These are phyloP conservation scores for Drosophila sechellia DNA, from an alignment of 1,140 invertebrate species.

Conservation along the genomic window DNA sequence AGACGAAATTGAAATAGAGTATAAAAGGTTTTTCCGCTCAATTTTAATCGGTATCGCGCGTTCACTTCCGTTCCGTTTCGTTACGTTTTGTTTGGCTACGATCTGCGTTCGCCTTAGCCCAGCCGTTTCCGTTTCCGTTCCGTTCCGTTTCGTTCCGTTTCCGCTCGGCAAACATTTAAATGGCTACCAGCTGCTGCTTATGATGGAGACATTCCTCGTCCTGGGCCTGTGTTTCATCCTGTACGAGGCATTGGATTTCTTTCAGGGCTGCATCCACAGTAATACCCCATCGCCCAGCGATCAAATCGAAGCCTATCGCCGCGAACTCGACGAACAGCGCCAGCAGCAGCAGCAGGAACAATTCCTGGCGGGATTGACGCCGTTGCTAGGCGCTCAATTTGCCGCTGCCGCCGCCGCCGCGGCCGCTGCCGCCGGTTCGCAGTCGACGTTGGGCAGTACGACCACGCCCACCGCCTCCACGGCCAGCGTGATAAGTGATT, in stretches of 20 bases:
- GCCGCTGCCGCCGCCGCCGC: conserved; percentile 70
- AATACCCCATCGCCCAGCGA: conserved; percentile 74
- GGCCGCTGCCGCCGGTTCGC: conserved; percentile 67
- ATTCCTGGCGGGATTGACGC: conserved; percentile 77
- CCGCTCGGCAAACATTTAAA: conserved; percentile 55
- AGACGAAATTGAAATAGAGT: conserved; percentile 27
- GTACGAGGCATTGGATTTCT: conserved; percentile 85
- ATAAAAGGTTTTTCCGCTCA: conserved; percentile 9
- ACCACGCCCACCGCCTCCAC: conserved; percentile 72
- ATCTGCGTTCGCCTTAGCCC: background rate
- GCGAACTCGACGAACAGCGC: conserved; percentile 83
- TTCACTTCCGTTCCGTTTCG: conserved; percentile 26
- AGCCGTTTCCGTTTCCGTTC: conserved; percentile 29
- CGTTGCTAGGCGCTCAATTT: conserved; percentile 75
- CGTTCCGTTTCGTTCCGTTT: conserved; percentile 22
- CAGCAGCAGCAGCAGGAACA: conserved; percentile 84
- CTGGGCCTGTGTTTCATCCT: conserved; percentile 84
- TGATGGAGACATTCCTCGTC: conserved; percentile 85
- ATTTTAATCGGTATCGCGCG: conserved; percentile 28
- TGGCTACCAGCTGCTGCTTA: conserved; percentile 80
- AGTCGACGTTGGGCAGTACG: conserved; percentile 62
- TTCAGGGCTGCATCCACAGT: conserved; percentile 84
- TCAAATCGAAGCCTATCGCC: conserved; percentile 83
- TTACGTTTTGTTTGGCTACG: conserved; percentile 14
- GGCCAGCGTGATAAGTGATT: conserved; percentile 71